Percentiles rank a stretch among this genome's conserved stretches.
phyloP scores from a whole-genome alignment of 2,888 invertebrate genomes.

The Calliopum simillimum region DNA sequence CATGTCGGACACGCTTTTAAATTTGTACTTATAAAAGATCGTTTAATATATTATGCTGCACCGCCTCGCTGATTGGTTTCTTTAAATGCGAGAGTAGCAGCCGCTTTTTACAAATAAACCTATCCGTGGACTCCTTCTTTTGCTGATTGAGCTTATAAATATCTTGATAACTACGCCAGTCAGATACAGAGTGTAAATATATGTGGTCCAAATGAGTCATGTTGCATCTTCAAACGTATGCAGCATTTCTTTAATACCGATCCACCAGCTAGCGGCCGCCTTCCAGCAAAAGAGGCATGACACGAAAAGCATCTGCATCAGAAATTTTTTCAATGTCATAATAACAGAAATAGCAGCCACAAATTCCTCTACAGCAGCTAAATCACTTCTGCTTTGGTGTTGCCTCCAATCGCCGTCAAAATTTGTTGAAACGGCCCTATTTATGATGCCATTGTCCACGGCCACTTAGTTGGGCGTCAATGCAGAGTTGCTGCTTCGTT shows the following conservation, averaged over 20 bases:
- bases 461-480: too few species aligned
- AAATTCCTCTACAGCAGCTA: conserved; percentile 39
- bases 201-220: conserved; percentile 19
- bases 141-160: conserved; percentile 31
- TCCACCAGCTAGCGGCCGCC: conserved; percentile 46
- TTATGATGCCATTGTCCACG: too few species aligned
- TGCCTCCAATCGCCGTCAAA: conserved; percentile 11
- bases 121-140: conserved; percentile 24
- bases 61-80: conserved; percentile 17
- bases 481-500: too few species aligned
- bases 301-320: conserved; percentile 40
- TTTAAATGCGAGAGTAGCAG: conserved; percentile 30
- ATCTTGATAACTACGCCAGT: conserved; percentile 28
- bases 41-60: conserved; percentile 33
- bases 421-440: conserved; percentile 27
- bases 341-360: conserved; percentile 37
- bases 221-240: conserved; percentile 26
- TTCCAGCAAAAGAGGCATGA: conserved; percentile 39
- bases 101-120: conserved; percentile 32
- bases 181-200: conserved; percentile 22
- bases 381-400: conserved; percentile 32
- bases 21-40: conserved; percentile 13
- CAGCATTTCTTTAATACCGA: conserved; percentile 37
- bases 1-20: conserved; percentile 29
- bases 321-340: conserved; percentile 42